Evolutionary conservation across 2,888 invertebrate species (phyloP).

Genomic region (Enchytraeus crypticus): DNA sequence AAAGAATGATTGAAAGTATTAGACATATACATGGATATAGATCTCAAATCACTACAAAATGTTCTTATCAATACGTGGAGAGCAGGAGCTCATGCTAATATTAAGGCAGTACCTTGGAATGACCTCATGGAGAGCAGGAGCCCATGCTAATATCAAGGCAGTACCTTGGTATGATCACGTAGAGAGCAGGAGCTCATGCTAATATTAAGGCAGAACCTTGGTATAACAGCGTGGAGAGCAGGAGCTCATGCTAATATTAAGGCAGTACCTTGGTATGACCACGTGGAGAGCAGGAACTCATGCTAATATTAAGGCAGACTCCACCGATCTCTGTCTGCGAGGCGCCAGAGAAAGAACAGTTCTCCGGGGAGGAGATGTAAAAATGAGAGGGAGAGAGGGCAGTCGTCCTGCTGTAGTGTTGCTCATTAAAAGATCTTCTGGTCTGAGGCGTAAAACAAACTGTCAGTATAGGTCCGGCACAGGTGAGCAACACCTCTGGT

Average conservation of each 20-base stretch:
- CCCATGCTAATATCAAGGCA: too few species aligned
- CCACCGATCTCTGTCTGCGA: neutral
- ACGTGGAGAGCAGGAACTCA: neutral
- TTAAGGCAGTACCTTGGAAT: too few species aligned
- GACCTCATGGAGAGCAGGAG: too few species aligned
- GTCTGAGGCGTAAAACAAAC: conserved; percentile 1
- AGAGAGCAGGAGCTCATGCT: too few species aligned
- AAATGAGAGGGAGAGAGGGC: neutral
- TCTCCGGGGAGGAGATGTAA: neutral
- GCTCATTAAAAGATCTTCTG: neutral
- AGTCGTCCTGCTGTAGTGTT: neutral
- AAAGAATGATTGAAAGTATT: too few species aligned
- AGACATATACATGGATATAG: too few species aligned
- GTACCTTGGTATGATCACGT: too few species aligned
- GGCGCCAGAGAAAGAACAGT: neutral
- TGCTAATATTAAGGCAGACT: neutral
- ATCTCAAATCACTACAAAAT: too few species aligned
- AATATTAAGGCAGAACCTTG: neutral
- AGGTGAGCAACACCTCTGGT: neutral
- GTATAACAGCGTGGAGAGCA: too few species aligned
- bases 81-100: too few species aligned
- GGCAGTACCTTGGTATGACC: neutral
- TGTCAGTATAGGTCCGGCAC: neutral
- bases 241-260: too few species aligned
- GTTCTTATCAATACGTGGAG: too few species aligned